Conservation (phyloP, 2,888 invertebrate species). For the Pandemis cinnamomeana region DNA sequence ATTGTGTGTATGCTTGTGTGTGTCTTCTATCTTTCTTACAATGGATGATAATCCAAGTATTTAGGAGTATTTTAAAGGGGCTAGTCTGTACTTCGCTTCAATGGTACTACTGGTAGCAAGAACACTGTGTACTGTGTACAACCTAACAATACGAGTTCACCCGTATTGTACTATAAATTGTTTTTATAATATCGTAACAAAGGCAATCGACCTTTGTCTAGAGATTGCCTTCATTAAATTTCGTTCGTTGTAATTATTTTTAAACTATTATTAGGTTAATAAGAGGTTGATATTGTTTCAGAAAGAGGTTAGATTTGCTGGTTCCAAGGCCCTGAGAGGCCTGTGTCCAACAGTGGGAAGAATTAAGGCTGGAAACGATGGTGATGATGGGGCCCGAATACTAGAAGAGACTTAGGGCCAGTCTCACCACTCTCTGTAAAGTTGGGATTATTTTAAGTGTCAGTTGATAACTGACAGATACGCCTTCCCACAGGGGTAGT, state of each 20-base stretch:
- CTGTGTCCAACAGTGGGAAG: too few relatives aligned
- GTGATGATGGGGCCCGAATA: too few relatives aligned
- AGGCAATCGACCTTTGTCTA: constrained; percentile 30
- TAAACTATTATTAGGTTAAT: constrained; percentile 36
- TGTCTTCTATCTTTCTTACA: too few relatives aligned
- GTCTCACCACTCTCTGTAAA: too few relatives aligned
- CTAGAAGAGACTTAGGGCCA: too few relatives aligned
- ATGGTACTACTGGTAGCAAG: constrained; percentile 6
- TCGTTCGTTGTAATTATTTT: constrained; percentile 33
- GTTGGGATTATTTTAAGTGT: too few relatives aligned
- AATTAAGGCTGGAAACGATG: too few relatives aligned
- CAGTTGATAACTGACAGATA: too few relatives aligned
- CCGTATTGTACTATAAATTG: constrained; percentile 36
- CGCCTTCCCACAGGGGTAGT: too few relatives aligned
- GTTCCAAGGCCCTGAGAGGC: not conserved
- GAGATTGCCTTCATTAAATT: constrained; percentile 27
- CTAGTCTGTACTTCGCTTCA: not conserved
- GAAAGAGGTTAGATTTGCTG: not conserved
- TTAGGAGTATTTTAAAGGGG: too few relatives aligned
- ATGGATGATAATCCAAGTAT: too few relatives aligned
- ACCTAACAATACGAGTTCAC: constrained; percentile 37
- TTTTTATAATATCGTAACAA: constrained; percentile 36
- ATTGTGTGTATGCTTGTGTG: too few relatives aligned
- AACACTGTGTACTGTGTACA: constrained; percentile 7
- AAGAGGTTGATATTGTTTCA: constrained; percentile 22